These are phyloP conservation scores for Diadema setosum DNA, from an alignment of 35 echinoderm and acorn worm species.

Conservation along the genomic window DNA sequence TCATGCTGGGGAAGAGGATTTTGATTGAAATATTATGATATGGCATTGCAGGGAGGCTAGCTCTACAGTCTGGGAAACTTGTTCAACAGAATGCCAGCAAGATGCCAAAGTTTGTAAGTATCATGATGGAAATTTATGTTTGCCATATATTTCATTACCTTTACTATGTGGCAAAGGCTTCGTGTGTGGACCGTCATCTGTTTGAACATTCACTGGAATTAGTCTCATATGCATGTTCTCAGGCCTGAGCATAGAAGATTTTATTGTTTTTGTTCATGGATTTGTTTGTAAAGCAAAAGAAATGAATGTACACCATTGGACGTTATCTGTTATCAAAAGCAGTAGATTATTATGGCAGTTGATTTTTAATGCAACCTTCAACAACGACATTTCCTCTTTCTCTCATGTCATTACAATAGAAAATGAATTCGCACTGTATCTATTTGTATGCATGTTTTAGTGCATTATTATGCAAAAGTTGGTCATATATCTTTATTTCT, in stretches of 20 bases:
- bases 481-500: too few species aligned
- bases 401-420: not conserved
- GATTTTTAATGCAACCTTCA: not conserved
- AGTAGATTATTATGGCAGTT: not conserved
- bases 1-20: not conserved
- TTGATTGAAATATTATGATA: not conserved
- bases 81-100: slow-evolving; percentile 85
- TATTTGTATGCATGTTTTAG: not conserved
- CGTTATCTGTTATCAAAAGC: not conserved
- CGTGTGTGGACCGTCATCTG: too few species aligned
- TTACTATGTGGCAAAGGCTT: too few species aligned
- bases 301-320: not conserved
- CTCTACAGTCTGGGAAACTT: slow-evolving; percentile 68
- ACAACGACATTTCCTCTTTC: not conserved
- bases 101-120: slow-evolving; percentile 90
- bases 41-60: slow-evolving; percentile 52
- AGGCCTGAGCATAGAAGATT: too few species aligned
- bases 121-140: too few species aligned
- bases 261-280: too few species aligned
- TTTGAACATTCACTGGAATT: too few species aligned
- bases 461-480: not conserved
- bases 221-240: not conserved
- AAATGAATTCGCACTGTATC: not conserved
- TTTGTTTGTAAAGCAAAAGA: not conserved
- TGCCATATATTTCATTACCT: too few species aligned